Base-by-base conservation (phyloP, 2,888 invertebrate species). In the Melanchra persicariae region DNA sequence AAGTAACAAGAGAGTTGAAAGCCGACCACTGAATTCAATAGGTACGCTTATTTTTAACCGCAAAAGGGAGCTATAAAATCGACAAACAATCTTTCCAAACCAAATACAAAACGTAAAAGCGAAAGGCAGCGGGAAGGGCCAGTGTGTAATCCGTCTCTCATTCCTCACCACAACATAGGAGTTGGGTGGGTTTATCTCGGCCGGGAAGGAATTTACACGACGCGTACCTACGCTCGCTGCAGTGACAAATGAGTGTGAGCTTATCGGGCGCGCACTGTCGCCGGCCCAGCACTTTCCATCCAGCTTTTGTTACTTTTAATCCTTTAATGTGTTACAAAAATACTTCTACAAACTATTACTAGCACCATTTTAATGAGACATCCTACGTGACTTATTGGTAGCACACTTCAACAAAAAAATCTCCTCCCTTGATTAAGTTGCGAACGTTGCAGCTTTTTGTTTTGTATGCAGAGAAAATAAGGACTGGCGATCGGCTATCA, bases 181-280 rank as follows among this genome's bases (percentile, higher is more conserved):
- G 91, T 87, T 90, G 91, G 90, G 92, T 91, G 91, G 89, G 91
- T 93, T 93, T 94, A 94, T 94, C 94, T 92, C 86, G 84, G 87
- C 83, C 84, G 88, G 89, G 89, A 88, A 91, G 91, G 94, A 94
- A 95, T 95, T 93, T 94, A 94, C 95, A 94, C 92, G 94, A 90
- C 91, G 90, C 89, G 87, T 89, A n/a, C n/a, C n/a, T n/a, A 87
- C 92, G 90, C 91, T 89, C 90, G 92, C 90, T 87, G 88, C 87
- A 88, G 94, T 95, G 95, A 95, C 95, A 95, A 95, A 95, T 95
- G 95, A 95, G 92, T 87, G 89, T 86, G 89, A 74, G 87, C 91
- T 94, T 95, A 95, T 94, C 95, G 89, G 80, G 65, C 76, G 87
- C 87, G 83, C 87, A 86, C 87, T 90, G 90, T 90, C 88, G 88